phyloP scores from a whole-genome alignment of 1,140 invertebrate genomes.

The Drosophila pallidifrons region DNA sequence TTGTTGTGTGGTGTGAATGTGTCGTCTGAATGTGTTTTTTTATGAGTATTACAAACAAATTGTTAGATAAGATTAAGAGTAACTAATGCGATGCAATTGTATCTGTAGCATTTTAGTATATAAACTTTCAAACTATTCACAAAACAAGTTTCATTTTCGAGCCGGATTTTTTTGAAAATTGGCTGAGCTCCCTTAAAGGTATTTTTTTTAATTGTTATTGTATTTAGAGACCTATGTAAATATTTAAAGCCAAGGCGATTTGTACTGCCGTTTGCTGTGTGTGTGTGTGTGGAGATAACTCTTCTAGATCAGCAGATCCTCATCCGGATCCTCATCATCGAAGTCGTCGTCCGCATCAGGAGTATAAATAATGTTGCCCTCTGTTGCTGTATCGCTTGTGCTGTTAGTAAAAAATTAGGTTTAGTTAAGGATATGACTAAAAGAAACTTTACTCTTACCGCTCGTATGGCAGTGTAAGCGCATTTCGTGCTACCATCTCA shows the following conservation, averaged over 20 bases:
- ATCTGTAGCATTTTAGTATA: conserved; percentile 34
- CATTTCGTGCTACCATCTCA: conserved; percentile 79
- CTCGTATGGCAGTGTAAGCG: conserved; percentile 83
- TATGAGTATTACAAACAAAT: conserved; percentile 46
- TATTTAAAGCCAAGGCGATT: conserved; percentile 81
- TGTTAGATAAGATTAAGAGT: conserved; percentile 42
- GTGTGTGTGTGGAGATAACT: conserved; percentile 5
- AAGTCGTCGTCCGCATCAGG: conserved; percentile 86
- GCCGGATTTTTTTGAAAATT: conserved; percentile 27
- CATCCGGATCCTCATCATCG: conserved; percentile 87
- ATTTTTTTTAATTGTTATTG: conserved; percentile 27
- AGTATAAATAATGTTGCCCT: conserved; percentile 86
- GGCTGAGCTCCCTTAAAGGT: conserved; percentile 39
- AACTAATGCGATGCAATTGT: conserved; percentile 50
- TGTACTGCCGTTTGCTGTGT: conserved; percentile 70
- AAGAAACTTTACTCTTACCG: conserved; percentile 45
- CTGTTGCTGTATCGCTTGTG: conserved; percentile 63
- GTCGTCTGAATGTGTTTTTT: conserved; percentile 23
- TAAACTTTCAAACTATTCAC: conserved; percentile 52
- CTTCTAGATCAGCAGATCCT: conserved; percentile 72
- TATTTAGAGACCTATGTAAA: conserved; percentile 49
- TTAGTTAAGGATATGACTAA: background rate
- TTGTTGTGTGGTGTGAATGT: conserved; percentile 41
- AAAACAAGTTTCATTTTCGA: conserved; percentile 8
- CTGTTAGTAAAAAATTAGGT: conserved; percentile 26